phyloP scores from a whole-genome alignment of 2,113 vertebrate genomes.

The Sula dactylatra region DNA sequence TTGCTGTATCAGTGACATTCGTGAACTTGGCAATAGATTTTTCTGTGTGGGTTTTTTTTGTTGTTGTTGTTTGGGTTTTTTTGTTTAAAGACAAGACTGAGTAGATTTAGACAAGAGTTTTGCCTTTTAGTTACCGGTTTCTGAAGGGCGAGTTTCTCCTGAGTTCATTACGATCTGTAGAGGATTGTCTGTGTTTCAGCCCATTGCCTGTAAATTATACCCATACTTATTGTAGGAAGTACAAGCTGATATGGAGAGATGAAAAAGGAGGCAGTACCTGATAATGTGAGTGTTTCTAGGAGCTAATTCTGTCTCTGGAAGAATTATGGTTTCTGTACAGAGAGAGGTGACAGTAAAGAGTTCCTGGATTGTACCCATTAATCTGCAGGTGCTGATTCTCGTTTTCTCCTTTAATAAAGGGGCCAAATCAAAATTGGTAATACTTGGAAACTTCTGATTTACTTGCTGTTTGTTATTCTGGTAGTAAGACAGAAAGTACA shows the following conservation, averaged over 20 bases:
- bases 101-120: not conserved
- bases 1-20: not conserved
- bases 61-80: not conserved
- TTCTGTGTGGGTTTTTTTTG: not conserved
- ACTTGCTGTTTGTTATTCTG: not conserved
- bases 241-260: not conserved
- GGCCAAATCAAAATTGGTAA: not conserved
- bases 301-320: not conserved
- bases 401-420: not conserved
- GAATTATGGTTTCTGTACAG: not conserved
- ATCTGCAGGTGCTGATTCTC: not conserved
- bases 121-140: rapidly evolving
- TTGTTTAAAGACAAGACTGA: not conserved
- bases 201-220: not conserved
- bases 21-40: not conserved
- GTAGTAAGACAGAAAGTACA: not conserved
- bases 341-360: not conserved
- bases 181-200: not conserved
- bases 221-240: not conserved
- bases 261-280: not conserved
- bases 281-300: not conserved
- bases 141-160: not conserved
- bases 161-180: not conserved
- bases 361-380: not conserved
- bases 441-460: not conserved